phyloP scores from a whole-genome alignment of 2,888 invertebrate species.

The Conistra vaccinii region DNA sequence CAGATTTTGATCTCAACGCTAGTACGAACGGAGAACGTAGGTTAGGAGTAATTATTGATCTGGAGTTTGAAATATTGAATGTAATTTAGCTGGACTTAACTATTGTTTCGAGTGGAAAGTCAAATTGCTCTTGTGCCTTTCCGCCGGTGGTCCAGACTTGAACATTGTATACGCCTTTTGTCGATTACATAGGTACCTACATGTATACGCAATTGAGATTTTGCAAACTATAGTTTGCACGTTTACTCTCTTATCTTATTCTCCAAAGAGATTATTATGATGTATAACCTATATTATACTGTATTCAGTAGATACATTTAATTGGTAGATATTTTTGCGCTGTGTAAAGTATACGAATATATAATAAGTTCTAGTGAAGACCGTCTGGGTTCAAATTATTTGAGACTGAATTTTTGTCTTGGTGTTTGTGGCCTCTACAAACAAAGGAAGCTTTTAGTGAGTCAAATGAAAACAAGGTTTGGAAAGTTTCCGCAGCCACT shows the following conservation, averaged over 20 bases:
- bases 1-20: conserved; percentile 80
- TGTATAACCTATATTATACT: conserved; percentile 76
- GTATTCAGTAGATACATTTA: conserved; percentile 78
- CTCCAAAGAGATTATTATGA: conserved; percentile 88
- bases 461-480: conserved; percentile 25
- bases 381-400: conserved; percentile 76
- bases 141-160: conserved; percentile 81
- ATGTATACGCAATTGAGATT: conserved; percentile 75
- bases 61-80: conserved; percentile 67
- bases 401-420: conserved; percentile 64
- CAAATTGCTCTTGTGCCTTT: conserved; percentile 88
- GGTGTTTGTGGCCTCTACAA: conserved; percentile 23
- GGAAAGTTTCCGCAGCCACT: conserved; percentile 18
- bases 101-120: conserved; percentile 77
- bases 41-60: conserved; percentile 55
- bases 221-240: conserved; percentile 81
- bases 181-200: conserved; percentile 66
- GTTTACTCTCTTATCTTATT: conserved; percentile 78
- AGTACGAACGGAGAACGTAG: conserved; percentile 53
- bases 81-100: conserved; percentile 73
- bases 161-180: conserved; percentile 78
- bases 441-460: conserved; percentile 25
- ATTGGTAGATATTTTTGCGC: conserved; percentile 84
- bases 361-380: conserved; percentile 79
- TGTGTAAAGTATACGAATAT: conserved; percentile 89